Evolutionary conservation across 1,140 invertebrate genomes (phyloP).

Genomic region (Musca vetustissima): DNA sequence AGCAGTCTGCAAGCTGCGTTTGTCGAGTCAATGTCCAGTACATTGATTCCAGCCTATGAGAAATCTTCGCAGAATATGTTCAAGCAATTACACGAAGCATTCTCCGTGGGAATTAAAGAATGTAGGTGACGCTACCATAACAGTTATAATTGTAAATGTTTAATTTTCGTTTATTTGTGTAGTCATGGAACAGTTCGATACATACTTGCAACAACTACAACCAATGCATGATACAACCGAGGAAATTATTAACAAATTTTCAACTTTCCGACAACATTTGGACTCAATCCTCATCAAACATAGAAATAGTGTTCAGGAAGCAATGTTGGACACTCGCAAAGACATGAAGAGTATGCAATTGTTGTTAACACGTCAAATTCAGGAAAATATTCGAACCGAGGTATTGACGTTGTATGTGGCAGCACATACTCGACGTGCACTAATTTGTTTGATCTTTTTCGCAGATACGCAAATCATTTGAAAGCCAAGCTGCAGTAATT

Average conservation of each 20-base stretch:
- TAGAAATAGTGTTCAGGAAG: conserved; percentile 42
- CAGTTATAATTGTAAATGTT: conserved; percentile 4
- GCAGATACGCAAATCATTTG: conserved; percentile 61
- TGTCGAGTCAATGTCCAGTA: conserved; percentile 72
- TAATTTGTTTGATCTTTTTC: background rate
- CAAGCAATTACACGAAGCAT: conserved; percentile 82
- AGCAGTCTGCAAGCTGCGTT: conserved; percentile 52
- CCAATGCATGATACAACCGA: conserved; percentile 46
- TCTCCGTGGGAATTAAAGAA: conserved; percentile 82
- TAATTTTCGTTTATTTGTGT: background rate
- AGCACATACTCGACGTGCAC: too few species aligned
- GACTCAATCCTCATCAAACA: conserved; percentile 46
- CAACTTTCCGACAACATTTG: conserved; percentile 41
- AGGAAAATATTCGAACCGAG: conserved; percentile 47
- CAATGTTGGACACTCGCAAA: conserved; percentile 48
- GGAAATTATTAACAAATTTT: conserved; percentile 43
- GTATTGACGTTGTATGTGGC: conserved; percentile 21
- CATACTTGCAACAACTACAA: conserved; percentile 53
- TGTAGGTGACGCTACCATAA: conserved; percentile 65
- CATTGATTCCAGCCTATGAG: conserved; percentile 81
- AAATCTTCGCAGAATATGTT: conserved; percentile 83
- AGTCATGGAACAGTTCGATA: conserved; percentile 60
- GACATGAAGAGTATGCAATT: conserved; percentile 51
- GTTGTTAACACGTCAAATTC: conserved; percentile 44
- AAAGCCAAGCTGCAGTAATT: conserved; percentile 62